Evolutionary conservation across 2,113 vertebrate species (phyloP).

Genomic region (Balaeniceps rex): DNA sequence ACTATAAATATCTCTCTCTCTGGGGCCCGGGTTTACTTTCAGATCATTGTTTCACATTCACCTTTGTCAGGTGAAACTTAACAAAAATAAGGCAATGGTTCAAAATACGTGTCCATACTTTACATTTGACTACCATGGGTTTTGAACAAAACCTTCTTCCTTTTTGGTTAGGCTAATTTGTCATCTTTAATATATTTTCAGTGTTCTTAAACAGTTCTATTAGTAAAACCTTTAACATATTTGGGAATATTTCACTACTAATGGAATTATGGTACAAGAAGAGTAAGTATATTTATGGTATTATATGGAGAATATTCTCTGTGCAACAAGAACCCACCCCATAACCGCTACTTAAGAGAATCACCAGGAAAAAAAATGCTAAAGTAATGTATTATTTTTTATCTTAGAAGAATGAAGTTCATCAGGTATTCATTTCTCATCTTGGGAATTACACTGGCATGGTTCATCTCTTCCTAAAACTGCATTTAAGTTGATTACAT

Average conservation of each 20-base stretch:
- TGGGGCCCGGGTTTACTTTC: not conserved
- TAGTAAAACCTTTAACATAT: not conserved
- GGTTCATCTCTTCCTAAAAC: conserved; percentile 22
- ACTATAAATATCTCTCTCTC: not conserved
- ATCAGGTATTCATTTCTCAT: conserved; percentile 21
- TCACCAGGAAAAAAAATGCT: not conserved
- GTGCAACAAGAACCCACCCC: not conserved
- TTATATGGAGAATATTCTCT: not conserved
- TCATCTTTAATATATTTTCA: not conserved
- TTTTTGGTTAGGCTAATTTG: not conserved
- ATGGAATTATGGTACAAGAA: not conserved
- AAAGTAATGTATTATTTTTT: not conserved
- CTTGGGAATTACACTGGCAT: not conserved
- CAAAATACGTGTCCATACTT: not conserved
- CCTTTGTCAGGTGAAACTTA: not conserved
- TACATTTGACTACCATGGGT: accelerated
- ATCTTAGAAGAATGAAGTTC: not conserved
- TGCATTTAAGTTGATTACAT: conserved; percentile 25
- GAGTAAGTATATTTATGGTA: not conserved
- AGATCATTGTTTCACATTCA: not conserved
- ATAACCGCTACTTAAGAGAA: not conserved
- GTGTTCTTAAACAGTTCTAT: not conserved
- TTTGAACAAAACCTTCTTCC: not conserved
- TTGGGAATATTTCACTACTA: not conserved
- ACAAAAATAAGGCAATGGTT: not conserved